Conservation (phyloP, 2,888 invertebrate species). For the Drosophila buzzatii region DNA sequence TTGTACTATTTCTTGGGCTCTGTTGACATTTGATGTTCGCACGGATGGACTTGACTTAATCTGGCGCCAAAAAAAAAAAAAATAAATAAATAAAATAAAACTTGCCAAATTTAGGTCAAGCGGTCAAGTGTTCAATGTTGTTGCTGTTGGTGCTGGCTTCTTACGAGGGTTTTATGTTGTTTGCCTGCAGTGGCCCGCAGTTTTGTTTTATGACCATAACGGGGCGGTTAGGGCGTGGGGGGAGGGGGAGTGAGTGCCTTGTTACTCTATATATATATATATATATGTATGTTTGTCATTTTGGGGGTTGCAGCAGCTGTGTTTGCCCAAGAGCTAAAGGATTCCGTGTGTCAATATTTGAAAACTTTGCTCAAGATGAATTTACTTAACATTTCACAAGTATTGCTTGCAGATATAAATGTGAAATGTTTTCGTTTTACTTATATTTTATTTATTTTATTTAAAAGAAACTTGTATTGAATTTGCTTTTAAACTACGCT, state of each 20-base stretch:
- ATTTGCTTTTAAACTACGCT: not conserved
- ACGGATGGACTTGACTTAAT: constrained; percentile 54
- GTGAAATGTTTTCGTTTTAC: not conserved
- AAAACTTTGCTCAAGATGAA: constrained; percentile 4
- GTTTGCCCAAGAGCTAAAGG: constrained; percentile 32
- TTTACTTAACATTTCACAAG: not conserved
- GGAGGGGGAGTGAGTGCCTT: not conserved
- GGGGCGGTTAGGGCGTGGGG: not conserved
- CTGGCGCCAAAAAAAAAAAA: constrained; percentile 41
- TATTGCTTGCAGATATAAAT: not conserved
- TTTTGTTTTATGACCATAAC: constrained; percentile 46
- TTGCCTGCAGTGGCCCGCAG: constrained; percentile 56
- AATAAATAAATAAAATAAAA: constrained; percentile 1
- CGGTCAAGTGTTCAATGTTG: constrained; percentile 71
- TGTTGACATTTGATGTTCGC: constrained; percentile 68
- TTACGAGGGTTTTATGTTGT: constrained; percentile 54
- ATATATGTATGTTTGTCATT: constrained; percentile 13
- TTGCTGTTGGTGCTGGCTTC: constrained; percentile 15
- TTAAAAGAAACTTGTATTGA: not conserved
- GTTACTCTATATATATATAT: constrained; percentile 21
- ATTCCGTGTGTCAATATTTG: constrained; percentile 49
- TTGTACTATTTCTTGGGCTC: constrained; percentile 43
- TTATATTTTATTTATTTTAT: not conserved
- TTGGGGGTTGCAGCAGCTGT: constrained; percentile 30
- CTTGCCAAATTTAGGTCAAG: constrained; percentile 71